These are phyloP conservation scores for Corythaixoides concolor DNA, from an alignment of 2,113 vertebrate species.

Conservation along the genomic window DNA sequence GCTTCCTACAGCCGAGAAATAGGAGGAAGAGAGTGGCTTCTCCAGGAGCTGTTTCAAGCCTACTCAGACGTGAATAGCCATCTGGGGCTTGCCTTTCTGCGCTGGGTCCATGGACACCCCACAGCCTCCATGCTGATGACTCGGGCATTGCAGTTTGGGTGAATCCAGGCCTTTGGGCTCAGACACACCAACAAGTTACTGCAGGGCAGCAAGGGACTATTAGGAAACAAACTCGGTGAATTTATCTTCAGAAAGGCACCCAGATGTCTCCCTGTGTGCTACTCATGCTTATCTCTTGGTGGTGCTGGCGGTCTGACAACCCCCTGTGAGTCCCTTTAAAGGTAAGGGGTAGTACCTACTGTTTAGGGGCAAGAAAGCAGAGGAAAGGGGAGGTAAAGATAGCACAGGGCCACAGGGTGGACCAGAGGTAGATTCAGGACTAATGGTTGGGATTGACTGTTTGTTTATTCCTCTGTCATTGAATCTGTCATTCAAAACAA, in stretches of 20 bases:
- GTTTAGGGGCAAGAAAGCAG: background rate
- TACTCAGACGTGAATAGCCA: background rate
- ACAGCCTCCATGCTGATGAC: background rate
- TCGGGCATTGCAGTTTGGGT: accelerated
- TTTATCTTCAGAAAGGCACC: background rate
- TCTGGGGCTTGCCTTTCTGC: background rate
- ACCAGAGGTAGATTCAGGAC: background rate
- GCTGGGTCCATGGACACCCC: background rate
- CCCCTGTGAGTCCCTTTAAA: background rate
- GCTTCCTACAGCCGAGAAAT: background rate
- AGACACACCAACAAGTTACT: background rate
- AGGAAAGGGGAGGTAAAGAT: background rate
- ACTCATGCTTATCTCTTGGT: background rate
- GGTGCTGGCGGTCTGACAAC: background rate
- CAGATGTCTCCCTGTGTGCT: background rate
- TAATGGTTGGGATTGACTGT: background rate
- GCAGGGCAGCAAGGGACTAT: background rate
- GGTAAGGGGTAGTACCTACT: background rate
- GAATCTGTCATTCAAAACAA: background rate
- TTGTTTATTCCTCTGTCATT: background rate
- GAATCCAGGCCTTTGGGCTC: background rate
- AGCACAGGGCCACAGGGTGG: background rate
- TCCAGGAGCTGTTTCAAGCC: background rate
- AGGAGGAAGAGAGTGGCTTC: background rate
- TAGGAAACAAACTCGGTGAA: background rate